Evolutionary conservation across 2,888 invertebrate genomes (phyloP), one percentile per base, ranked within the genome.

Genomic region (Blastobasis adustella): DNA sequence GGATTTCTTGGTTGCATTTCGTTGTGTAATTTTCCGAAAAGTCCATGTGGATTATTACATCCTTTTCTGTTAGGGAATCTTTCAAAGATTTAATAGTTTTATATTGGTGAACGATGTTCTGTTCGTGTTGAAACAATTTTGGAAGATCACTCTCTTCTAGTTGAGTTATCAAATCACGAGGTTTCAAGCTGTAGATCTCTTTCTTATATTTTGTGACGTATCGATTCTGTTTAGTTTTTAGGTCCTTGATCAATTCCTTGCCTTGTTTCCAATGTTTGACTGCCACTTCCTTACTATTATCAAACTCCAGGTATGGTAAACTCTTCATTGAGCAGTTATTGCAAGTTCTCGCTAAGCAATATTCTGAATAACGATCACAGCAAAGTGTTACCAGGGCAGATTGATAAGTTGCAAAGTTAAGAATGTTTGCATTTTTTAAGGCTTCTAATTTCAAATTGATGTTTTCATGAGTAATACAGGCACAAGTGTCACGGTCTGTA

Each of bases 11-110:
- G 46, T 53, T 55, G 59, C 71, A 71, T 55, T 72, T 51, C 5
- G 45, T 48, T 38, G 49, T 53, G 59, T 65, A 77, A 51, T 79
- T 79, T 62, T 78, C 75, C 4, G 65, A 61, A 58, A 82, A 79
- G 53, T 78, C 65, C 58, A 63, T 60, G 50, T 62, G 60, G 10
- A 65, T 54, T 4, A 57, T 37, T 44, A 47, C 58, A 38, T 60
- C 56, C 10, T 54, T 50, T 47, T 61, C 60, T 36, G 56, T 49
- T 8, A 63, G 49, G 43, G 56, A 57, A 6, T 58, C 47, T 49
- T 59, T 58, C 41, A 52, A 37, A 49, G 46, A 9, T 39, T 52
- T 53, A n/a, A 56, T 51, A 7, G 43, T 49, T 39, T 51, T 51
- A 49, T 71, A 71, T 38, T 65, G 62, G 48, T 59, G 53, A 9